Conservation (phyloP, 1,140 invertebrate genomes). For the Drosophila littoralis region DNA sequence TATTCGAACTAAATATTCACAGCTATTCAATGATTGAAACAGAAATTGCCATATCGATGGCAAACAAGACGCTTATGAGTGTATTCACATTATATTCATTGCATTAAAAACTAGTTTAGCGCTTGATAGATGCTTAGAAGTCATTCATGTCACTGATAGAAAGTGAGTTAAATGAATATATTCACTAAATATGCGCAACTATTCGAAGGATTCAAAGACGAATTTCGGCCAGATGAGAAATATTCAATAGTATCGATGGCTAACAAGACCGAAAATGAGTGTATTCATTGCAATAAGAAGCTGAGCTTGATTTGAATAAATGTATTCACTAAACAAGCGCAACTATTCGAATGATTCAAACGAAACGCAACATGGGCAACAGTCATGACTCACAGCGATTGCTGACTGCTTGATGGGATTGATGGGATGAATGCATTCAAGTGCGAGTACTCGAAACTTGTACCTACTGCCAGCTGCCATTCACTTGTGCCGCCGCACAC, state of each 20-base stretch:
- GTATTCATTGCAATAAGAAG: background rate
- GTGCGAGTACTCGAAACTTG: conserved; percentile 12
- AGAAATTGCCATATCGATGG: too few relatives aligned
- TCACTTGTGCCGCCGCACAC: conserved; percentile 23
- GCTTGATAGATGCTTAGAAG: too few relatives aligned
- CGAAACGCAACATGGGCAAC: background rate
- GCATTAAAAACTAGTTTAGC: too few relatives aligned
- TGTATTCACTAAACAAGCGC: background rate
- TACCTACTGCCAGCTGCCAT: conserved; percentile 20
- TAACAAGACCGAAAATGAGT: background rate
- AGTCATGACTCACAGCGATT: conserved; percentile 13
- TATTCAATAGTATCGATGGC: too few relatives aligned
- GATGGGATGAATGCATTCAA: conserved; percentile 44
- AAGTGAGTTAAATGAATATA: background rate
- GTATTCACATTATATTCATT: too few relatives aligned
- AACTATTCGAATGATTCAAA: background rate
- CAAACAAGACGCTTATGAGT: too few relatives aligned
- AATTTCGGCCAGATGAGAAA: too few relatives aligned
- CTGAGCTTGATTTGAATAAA: background rate
- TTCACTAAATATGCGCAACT: background rate
- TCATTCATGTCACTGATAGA: too few relatives aligned
- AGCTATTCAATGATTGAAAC: too few relatives aligned
- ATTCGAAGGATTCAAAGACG: conserved; percentile 1
- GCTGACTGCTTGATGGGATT: background rate
- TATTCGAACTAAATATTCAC: too few relatives aligned